phyloP scores from a whole-genome alignment of 2,113 vertebrate genomes.

The Bubo blakistoni region DNA sequence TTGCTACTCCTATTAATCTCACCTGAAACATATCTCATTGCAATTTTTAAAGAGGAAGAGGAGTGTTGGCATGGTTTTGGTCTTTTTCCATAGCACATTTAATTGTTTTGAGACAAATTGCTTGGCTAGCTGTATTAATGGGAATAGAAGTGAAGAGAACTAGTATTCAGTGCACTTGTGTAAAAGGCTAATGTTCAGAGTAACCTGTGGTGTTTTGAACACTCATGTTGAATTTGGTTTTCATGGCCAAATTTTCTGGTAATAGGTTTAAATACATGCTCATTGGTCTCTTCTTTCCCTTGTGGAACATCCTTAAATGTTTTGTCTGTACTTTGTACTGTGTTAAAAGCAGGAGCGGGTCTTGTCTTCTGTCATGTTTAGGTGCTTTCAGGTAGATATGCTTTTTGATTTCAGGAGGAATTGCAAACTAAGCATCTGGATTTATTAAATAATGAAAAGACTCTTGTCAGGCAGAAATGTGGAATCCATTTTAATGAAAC shows the following conservation, averaged over 20 bases:
- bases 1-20: not conserved
- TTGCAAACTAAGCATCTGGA: not conserved
- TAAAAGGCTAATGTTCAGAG: not conserved
- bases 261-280: not conserved
- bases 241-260: not conserved
- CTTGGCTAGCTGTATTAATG: not conserved
- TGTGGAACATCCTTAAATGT: not conserved
- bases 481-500: not conserved
- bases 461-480: not conserved
- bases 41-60: not conserved
- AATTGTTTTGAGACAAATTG: not conserved
- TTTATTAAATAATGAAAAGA: not conserved
- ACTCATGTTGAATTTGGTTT: not conserved
- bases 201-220: not conserved
- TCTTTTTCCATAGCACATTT: not conserved
- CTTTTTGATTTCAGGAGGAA: not conserved
- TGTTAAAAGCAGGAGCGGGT: not conserved
- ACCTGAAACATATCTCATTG: not conserved
- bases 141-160: not conserved
- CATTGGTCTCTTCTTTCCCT: not conserved
- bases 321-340: not conserved
- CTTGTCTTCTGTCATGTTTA: not conserved
- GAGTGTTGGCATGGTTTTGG: not conserved
- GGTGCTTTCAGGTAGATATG: not conserved
- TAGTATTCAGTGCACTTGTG: not conserved